Evolutionary conservation across 2,888 invertebrate genomes (phyloP).

Genomic region (Synanthedon formicaeformis): DNA sequence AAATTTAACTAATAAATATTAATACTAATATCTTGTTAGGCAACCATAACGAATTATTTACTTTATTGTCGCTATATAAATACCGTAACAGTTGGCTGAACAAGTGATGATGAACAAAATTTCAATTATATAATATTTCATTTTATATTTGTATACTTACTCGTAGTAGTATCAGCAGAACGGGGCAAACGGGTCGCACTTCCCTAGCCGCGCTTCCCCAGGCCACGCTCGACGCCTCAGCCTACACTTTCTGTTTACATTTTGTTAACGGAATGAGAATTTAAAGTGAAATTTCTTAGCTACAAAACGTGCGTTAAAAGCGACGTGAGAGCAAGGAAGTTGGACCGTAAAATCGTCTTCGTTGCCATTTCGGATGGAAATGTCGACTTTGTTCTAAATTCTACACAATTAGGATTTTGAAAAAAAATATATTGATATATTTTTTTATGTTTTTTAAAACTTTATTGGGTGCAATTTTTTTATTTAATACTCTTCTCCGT

Average conservation of each 20-base stretch:
- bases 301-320: conserved; percentile 49
- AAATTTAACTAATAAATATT: too few species aligned
- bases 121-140: conserved; percentile 54
- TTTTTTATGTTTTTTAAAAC: too few species aligned
- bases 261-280: conserved; percentile 61
- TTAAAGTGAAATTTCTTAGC: conserved; percentile 55
- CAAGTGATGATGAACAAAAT: conserved; percentile 41
- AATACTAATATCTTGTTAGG: too few species aligned
- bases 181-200: conserved; percentile 28
- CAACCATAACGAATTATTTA: conserved; percentile 28
- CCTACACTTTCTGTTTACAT: conserved; percentile 54
- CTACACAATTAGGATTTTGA: too few species aligned
- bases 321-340: conserved; percentile 26
- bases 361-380: not conserved
- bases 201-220: conserved; percentile 24
- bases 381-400: not conserved
- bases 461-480: too few species aligned
- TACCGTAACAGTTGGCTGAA: conserved; percentile 33
- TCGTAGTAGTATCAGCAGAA: conserved; percentile 27
- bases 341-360: conserved; percentile 32
- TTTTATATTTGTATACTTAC: conserved; percentile 21
- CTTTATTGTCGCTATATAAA: conserved; percentile 34
- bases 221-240: conserved; percentile 20
- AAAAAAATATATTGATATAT: too few species aligned
- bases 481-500: too few species aligned